Evolutionary conservation across 2,888 invertebrate species (phyloP).

Genomic region (Macaria liturata): DNA sequence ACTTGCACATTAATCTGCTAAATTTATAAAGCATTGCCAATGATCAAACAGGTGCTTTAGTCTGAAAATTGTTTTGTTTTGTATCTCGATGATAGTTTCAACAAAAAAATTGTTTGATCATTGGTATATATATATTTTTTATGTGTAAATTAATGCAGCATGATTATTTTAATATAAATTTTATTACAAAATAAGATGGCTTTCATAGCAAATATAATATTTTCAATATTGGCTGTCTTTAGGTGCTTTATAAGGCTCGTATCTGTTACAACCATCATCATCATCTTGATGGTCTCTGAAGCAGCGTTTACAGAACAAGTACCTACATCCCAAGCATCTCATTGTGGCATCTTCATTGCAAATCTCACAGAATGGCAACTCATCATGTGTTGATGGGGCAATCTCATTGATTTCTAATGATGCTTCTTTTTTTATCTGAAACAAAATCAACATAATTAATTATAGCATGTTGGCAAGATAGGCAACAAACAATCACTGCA

Average conservation of each 20-base stretch:
- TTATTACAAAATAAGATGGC: neutral
- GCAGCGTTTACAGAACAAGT: constrained; percentile 91
- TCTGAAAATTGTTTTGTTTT: too few species aligned
- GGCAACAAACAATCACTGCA: too few species aligned
- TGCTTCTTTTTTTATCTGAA: constrained; percentile 61
- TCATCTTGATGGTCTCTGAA: constrained; percentile 88
- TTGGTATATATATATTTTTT: too few species aligned
- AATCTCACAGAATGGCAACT: constrained; percentile 92
- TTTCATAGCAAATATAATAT: neutral
- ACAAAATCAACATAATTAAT: too few species aligned
- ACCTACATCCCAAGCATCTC: constrained; percentile 90
- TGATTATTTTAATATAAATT: neutral
- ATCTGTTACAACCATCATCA: constrained; percentile 81
- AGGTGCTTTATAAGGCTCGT: constrained; percentile 60
- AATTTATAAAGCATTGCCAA: too few species aligned
- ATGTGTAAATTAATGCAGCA: too few species aligned
- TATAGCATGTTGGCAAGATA: too few species aligned
- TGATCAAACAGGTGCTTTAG: too few species aligned
- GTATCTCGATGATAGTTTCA: too few species aligned
- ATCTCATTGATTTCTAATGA: constrained; percentile 53
- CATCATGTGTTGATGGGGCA: constrained; percentile 60
- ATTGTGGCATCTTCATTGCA: constrained; percentile 91
- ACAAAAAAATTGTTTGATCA: too few species aligned
- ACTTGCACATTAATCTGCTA: too few species aligned
- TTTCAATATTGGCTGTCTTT: constrained; percentile 34